Conservation (phyloP, 1,140 invertebrate species). For the Leucophenga varia region DNA sequence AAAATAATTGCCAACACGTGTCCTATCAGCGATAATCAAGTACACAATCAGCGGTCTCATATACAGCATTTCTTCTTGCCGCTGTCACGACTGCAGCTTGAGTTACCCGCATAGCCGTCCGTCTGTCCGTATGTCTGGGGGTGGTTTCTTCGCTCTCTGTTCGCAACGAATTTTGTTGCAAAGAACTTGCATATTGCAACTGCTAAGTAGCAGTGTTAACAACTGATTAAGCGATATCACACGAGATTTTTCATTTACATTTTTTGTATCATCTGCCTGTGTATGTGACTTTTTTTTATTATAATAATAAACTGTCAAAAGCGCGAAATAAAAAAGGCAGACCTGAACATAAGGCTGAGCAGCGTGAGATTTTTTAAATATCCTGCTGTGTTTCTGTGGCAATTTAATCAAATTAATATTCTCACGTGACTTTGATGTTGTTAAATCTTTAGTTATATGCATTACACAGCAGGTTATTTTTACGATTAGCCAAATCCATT, state of each 20-base stretch:
- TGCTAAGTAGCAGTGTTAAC: conserved; percentile 29
- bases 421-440: conserved; percentile 34
- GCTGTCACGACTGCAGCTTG: conserved; percentile 1
- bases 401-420: conserved; percentile 55
- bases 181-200: no score
- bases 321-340: no score
- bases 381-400: conserved; percentile 40
- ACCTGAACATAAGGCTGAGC: no score
- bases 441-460: no score
- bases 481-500: no score
- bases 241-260: conserved; percentile 9
- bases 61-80: conserved; percentile 32
- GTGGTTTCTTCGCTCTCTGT: background rate
- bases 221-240: conserved; percentile 33
- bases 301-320: background rate
- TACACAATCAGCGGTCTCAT: conserved; percentile 29
- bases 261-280: background rate
- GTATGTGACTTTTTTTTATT: no score
- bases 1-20: conserved; percentile 52
- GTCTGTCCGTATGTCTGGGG: background rate
- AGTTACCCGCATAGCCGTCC: conserved; percentile 10
- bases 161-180: no score
- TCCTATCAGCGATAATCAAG: conserved; percentile 51
- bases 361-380: background rate
- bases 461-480: no score